A percentile compares a stretch with the other conserved stretches of the same genome.
These are phyloP conservation scores for Folsomia candida DNA, from an alignment of 2,888 invertebrate species.

Conservation along the genomic window DNA sequence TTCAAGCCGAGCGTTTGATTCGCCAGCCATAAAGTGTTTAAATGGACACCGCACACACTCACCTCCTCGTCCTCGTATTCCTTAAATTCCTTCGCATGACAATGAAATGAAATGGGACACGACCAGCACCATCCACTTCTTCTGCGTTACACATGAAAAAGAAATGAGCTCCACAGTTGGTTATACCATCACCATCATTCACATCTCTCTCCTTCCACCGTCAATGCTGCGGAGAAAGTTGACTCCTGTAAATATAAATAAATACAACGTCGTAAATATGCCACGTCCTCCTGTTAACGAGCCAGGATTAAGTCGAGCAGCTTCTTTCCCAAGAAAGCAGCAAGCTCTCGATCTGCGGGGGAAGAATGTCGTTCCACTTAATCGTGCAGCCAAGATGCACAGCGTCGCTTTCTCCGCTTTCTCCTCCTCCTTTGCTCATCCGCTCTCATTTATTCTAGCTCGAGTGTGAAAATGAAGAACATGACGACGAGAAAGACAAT, in stretches of 20 bases:
- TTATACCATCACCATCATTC: neutral
- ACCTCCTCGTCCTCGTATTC: neutral
- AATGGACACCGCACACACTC: neutral
- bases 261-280: neutral
- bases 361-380: too few species aligned
- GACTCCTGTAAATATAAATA: neutral
- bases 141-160: neutral
- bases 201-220: too few species aligned
- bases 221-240: neutral
- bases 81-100: neutral
- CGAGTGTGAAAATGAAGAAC: too few species aligned
- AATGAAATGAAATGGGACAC: neutral
- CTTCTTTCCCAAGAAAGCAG: too few species aligned
- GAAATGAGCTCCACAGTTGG: neutral
- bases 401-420: slow-evolving; percentile 21
- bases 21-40: slow-evolving; percentile 1
- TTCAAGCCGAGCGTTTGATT: slow-evolving; percentile 1
- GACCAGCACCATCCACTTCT: neutral
- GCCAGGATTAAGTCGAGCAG: neutral
- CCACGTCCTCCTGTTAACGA: neutral
- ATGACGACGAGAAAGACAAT: too few species aligned
- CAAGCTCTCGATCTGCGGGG: too few species aligned
- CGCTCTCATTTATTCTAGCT: too few species aligned
- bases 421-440: slow-evolving; percentile 7
- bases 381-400: too few species aligned